Evolutionary conservation across 2,797 vertebrate species (phyloP).

Genomic region (Enteromius argenteus): DNA sequence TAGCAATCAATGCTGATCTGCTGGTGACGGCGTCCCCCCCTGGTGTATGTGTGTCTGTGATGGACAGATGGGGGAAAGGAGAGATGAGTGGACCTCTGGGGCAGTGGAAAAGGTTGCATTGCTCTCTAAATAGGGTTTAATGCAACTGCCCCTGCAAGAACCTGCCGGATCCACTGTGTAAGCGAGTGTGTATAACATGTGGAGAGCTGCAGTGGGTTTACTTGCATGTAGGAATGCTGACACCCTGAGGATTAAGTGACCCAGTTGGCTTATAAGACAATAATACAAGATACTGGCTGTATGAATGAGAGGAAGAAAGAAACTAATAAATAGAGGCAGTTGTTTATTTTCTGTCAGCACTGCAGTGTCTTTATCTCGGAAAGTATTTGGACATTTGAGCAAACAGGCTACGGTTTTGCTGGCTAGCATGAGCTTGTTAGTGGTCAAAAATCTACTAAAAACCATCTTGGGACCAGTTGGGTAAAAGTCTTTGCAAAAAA

Average conservation of each 20-base stretch:
- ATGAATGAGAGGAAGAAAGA: conserved; percentile 8
- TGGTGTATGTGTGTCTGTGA: conserved; percentile 57
- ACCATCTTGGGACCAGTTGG: background rate
- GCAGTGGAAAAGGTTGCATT: conserved; percentile 56
- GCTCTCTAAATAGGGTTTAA: conserved; percentile 51
- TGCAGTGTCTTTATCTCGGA: background rate
- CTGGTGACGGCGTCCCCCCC: conserved; percentile 62
- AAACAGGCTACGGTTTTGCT: background rate
- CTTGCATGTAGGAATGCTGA: conserved; percentile 68
- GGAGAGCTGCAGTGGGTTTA: conserved; percentile 61
- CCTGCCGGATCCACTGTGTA: conserved; percentile 49
- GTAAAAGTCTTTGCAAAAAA: conserved; percentile 12
- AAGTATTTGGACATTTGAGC: conserved; percentile 7
- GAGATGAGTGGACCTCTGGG: conserved; percentile 6
- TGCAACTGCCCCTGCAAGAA: conserved; percentile 35
- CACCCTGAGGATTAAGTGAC: conserved; percentile 69
- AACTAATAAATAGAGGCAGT: background rate
- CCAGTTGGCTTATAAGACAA: conserved; percentile 54
- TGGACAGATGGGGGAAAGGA: conserved; percentile 31
- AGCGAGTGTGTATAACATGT: conserved; percentile 69
- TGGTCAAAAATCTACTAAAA: background rate
- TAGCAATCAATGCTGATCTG: conserved; percentile 62
- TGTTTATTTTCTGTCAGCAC: background rate
- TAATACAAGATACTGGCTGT: conserved; percentile 36
- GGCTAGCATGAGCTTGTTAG: conserved; percentile 1